A percentile compares a stretch with the other conserved stretches of the same genome.
phyloP scores from a whole-genome alignment of 2,888 invertebrate genomes.

The Mesorhabditis sp. region DNA sequence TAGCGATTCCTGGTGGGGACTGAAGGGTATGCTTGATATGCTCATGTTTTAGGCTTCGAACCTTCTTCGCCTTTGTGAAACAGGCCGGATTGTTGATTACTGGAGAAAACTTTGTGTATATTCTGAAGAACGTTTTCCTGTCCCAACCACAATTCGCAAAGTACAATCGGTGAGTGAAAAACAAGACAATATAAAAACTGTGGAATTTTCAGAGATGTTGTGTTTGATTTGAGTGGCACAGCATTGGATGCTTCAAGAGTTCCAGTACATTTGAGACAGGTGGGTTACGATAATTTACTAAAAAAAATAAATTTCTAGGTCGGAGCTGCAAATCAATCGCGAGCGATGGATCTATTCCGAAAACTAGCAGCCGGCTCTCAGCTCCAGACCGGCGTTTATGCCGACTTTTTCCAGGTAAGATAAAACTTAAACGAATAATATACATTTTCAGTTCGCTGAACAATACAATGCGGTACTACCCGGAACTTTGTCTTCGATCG shows the following conservation, averaged over 20 bases:
- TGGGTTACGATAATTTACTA: constrained; percentile 40
- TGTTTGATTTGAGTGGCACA: constrained; percentile 40
- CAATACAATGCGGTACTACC: constrained; percentile 57
- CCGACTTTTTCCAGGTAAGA: constrained; percentile 55
- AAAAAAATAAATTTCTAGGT: constrained; percentile 49
- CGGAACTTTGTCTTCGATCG: constrained; percentile 68
- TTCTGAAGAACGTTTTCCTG: constrained; percentile 50
- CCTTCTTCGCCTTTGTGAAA: constrained; percentile 48
- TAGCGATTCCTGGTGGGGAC: constrained; percentile 48
- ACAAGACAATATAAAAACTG: not conserved
- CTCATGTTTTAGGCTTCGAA: constrained; percentile 36
- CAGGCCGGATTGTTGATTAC: constrained; percentile 48
- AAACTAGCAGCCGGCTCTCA: constrained; percentile 47
- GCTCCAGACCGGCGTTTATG: constrained; percentile 53
- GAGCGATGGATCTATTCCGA: constrained; percentile 55
- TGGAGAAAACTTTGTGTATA: constrained; percentile 50
- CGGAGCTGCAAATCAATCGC: constrained; percentile 42
- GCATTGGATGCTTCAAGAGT: constrained; percentile 52
- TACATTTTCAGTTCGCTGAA: constrained; percentile 51
- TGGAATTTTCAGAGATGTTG: constrained; percentile 38
- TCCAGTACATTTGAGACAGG: constrained; percentile 50
- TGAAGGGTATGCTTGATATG: not conserved
- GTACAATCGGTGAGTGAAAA: constrained; percentile 34
- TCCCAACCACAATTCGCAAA: constrained; percentile 50
- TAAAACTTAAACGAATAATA: not conserved